A percentile compares a stretch with the other conserved stretches of the same genome.
phyloP scores from a whole-genome alignment of 37 sponge, comb jelly and placozoan species.

The Agelas oroides region DNA sequence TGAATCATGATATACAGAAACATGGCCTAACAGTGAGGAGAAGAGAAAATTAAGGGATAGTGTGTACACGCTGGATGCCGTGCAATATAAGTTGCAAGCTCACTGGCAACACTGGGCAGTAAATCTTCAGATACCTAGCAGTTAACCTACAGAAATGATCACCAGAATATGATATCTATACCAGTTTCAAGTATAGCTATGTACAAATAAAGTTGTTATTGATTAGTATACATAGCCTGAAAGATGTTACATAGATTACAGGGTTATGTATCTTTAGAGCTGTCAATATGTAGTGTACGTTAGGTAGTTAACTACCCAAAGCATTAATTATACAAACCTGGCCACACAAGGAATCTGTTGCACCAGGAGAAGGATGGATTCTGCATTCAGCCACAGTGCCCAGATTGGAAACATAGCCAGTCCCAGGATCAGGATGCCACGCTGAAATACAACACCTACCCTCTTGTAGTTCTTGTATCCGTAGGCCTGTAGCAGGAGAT shows the following conservation, averaged over 20 bases:
- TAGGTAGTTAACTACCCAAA: no score
- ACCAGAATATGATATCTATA: neutral
- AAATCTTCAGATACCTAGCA: no score
- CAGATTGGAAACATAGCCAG: slow-evolving; percentile 49
- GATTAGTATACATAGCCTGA: slow-evolving; percentile 27
- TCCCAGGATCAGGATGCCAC: slow-evolving; percentile 55
- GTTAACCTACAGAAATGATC: neutral
- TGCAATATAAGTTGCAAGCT: no score
- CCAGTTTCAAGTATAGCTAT: neutral
- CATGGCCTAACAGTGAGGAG: neutral
- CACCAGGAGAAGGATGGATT: slow-evolving; percentile 57
- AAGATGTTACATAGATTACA: slow-evolving; percentile 24
- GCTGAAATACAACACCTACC: slow-evolving; percentile 66
- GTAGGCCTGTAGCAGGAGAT: slow-evolving; percentile 43
- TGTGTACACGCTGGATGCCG: no score
- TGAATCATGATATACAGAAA: slow-evolving; percentile 43
- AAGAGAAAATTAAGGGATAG: no score
- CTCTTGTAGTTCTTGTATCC: slow-evolving; percentile 68
- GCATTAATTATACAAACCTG: slow-evolving; percentile 1
- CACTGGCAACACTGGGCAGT: no score
- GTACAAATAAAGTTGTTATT: no score
- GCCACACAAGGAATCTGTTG: slow-evolving; percentile 77
- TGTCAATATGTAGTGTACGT: no score
- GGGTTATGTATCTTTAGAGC: no score
- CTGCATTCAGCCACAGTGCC: slow-evolving; percentile 67